Evolutionary conservation across 2,888 invertebrate species (phyloP), one percentile per base, ranked within the genome.

Genomic region (Dugesia japonica): DNA sequence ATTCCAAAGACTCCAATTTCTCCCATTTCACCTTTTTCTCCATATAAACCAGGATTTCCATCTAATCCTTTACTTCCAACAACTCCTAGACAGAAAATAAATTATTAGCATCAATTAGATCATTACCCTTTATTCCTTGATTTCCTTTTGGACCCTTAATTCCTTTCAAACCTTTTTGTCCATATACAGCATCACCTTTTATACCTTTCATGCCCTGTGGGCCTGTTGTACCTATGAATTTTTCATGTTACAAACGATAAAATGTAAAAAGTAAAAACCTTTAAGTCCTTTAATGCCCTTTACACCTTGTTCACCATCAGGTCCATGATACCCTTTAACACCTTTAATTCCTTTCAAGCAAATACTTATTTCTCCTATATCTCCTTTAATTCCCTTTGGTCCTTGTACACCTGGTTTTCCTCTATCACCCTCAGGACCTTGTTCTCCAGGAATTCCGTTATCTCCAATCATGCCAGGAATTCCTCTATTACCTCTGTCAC

Each of bases 381-480:
- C 56, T 56, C 72, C 72, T n/a, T n/a, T n/a, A 9, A n/a, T 17
- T 72, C 72, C 72, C n/a, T 28, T 4, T 4, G 23, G 15, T 72
- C 72, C 72, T 26, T 4, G 72, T 23, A 20, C 1, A n/a, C 77
- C 77, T 1, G 23, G 15, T 20, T 26, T 13, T 26, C 28, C 20
- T 27, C 7, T 33, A 7, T 42, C 76, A 26, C 75, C 75, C 7
- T 42, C 20, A 15, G 77, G 77, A 56, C 77, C 20, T 26, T 26
- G 20, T 9, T 20, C 20, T 20, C 20, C 23, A 7, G 31, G 31
- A 20, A 13, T 17, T 28, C 76, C 76, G 7, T 20, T 73, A 28
- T 76, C 72, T 13, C 72, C 72, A 26, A n/a, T n/a, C 15, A 31
- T 13, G 4, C 72, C 72, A 71, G 71, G 71, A 7, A 23, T 71